phyloP scores from a whole-genome alignment of 2,888 invertebrate genomes.

The Pollenia angustigena region DNA sequence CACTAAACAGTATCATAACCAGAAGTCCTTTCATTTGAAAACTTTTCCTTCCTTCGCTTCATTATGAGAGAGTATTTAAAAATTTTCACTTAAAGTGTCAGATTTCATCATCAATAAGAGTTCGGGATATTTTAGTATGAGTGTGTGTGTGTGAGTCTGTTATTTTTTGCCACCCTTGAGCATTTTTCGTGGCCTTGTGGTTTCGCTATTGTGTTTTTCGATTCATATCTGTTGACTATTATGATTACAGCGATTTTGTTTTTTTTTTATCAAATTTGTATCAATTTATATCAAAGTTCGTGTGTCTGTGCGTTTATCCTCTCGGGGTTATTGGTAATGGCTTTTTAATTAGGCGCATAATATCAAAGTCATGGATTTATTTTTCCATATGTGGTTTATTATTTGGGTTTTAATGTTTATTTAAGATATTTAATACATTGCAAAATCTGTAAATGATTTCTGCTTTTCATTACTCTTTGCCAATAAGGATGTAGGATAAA shows the following conservation, averaged over 20 bases:
- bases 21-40: constrained; percentile 19
- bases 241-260: constrained; percentile 72
- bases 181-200: constrained; percentile 76
- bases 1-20: constrained; percentile 20
- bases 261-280: constrained; percentile 42
- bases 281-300: constrained; percentile 55
- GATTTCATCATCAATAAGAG: constrained; percentile 50
- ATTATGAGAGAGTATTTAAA: constrained; percentile 5
- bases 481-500: no score
- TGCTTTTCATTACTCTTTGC: neutral
- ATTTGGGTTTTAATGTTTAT: neutral
- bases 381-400: constrained; percentile 62
- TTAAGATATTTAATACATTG: constrained; percentile 51
- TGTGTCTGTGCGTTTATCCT: neutral
- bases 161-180: constrained; percentile 27
- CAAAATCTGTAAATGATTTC: constrained; percentile 76
- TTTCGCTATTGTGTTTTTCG: constrained; percentile 62
- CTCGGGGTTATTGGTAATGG: constrained; percentile 78
- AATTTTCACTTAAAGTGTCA: constrained; percentile 72
- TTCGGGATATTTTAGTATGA: constrained; percentile 74
- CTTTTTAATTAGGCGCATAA: constrained; percentile 81
- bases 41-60: constrained; percentile 2
- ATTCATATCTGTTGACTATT: constrained; percentile 74
- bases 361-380: constrained; percentile 71
- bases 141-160: neutral